Base-by-base conservation (phyloP, 2,113 vertebrate species). In the Saguinus imperator region DNA sequence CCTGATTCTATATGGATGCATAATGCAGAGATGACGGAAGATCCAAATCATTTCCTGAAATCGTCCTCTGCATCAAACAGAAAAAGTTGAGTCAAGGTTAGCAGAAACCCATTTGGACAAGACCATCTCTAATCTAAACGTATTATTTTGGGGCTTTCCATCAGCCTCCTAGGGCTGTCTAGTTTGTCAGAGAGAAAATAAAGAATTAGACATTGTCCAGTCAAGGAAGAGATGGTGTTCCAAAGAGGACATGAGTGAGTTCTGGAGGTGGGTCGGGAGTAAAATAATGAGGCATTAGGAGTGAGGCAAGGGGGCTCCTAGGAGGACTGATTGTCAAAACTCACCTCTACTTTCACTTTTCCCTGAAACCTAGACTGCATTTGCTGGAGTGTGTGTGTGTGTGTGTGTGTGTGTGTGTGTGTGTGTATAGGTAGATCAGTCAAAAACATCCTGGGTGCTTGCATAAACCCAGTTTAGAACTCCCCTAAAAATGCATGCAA, bases 141-240 rank as follows among this genome's bases (percentile, higher is more conserved):
- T n/a, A 81, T 20, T 10, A 27, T 32, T n/a, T 32, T 16, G 25
- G 50, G 21, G 10, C 2, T 58, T 90, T 77, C 50, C 3, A n/a
- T 18, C 0, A 7, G 2, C 13, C 4, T 5, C 1, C 50, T 81
- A 17, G 21, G 87, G n/a, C 16, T 80, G 35, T 64, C 0, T 18
- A 13, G 17, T 52, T 14, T 2, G 14, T 85, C 20, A 66, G 3
- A 58, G 61, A 82, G 25, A 35, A 64, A 10, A 35, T 29, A 8
- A 86, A 61, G 0, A 14, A 14, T 17, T 21, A 1, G 29, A 13
- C 16, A 17, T 4, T 23, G 2, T 77, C 45, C 52, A 17, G n/a
- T 64, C 18, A 93, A 40, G 13, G 25, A 89, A 83, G 83, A 48
- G 1, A 0, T 23, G 11, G 3, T 23, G 1, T 61, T 3, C 25